Conservation (phyloP, 1,140 invertebrate species). For the Procambarus virginalis region DNA sequence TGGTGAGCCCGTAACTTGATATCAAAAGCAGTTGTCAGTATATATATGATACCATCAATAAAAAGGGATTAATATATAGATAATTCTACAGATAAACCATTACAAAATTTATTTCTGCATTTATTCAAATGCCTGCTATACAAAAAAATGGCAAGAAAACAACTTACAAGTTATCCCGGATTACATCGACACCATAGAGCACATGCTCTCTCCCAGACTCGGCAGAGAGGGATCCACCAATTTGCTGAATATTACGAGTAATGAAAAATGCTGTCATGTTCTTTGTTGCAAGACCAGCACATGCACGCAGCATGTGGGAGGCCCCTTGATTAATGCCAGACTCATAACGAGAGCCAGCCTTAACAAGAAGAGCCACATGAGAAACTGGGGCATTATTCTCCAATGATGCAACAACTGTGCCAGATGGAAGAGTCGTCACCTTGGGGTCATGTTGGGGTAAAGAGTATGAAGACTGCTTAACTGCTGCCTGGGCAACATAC, state of each 20-base stretch:
- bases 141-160: neutral
- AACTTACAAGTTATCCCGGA: conserved; percentile 44
- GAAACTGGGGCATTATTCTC: conserved; percentile 86
- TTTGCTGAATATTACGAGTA: conserved; percentile 55
- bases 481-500: conserved; percentile 71
- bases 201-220: conserved; percentile 45
- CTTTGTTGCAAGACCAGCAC: conserved; percentile 83
- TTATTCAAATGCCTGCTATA: too few species aligned
- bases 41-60: too few species aligned
- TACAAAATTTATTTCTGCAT: too few species aligned
- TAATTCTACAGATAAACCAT: too few species aligned
- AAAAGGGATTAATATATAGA: too few species aligned
- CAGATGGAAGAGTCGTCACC: conserved; percentile 79
- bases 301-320: conserved; percentile 84
- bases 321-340: conserved; percentile 83
- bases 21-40: too few species aligned
- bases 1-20: too few species aligned
- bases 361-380: conserved; percentile 85
- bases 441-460: conserved; percentile 70
- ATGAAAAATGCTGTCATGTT: conserved; percentile 75
- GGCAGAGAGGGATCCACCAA: conserved; percentile 35
- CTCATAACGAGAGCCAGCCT: conserved; percentile 91
- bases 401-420: conserved; percentile 82
- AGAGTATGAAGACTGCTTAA: conserved; percentile 70
- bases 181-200: conserved; percentile 29